phyloP scores from a whole-genome alignment of 1,140 invertebrate species.

The Drosophila quadrilineata region DNA sequence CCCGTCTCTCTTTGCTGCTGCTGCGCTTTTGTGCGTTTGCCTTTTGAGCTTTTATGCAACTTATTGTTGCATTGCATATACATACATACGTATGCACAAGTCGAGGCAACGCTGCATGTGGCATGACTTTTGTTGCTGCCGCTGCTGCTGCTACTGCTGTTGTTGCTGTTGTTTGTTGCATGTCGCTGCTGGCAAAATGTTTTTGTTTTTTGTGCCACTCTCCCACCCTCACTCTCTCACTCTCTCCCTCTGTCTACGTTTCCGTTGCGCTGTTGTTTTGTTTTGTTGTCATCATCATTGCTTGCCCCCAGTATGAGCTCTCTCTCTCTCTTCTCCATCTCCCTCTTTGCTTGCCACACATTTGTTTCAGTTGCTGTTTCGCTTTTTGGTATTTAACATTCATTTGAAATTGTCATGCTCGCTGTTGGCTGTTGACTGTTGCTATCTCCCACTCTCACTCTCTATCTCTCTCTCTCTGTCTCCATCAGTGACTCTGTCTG shows the following conservation, averaged over 20 bases:
- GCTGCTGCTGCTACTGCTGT: slow-evolving; percentile 5
- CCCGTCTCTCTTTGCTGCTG: slow-evolving; percentile 41
- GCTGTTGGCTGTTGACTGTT: slow-evolving; percentile 30
- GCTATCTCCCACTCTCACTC: neutral
- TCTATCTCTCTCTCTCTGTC: neutral
- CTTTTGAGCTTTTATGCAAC: slow-evolving; percentile 64
- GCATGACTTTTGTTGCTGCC: slow-evolving; percentile 48
- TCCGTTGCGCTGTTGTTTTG: slow-evolving; percentile 56
- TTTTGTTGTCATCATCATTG: slow-evolving; percentile 33
- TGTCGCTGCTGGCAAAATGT: slow-evolving; percentile 40
- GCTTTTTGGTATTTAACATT: slow-evolving; percentile 70
- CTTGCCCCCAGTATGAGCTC: neutral
- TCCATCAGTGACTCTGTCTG: slow-evolving; percentile 6
- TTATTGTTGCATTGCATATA: slow-evolving; percentile 40
- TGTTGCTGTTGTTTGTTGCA: slow-evolving; percentile 4
- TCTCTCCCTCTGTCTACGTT: no score
- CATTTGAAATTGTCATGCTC: slow-evolving; percentile 74
- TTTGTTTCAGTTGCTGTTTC: slow-evolving; percentile 53
- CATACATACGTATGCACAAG: slow-evolving; percentile 21
- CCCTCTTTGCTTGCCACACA: slow-evolving; percentile 3
- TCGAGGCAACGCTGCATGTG: slow-evolving; percentile 57
- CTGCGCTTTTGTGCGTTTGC: slow-evolving; percentile 61
- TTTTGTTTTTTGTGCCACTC: slow-evolving; percentile 27
- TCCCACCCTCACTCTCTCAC: no score
- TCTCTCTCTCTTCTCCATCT: neutral